Conservation (phyloP, 2,113 vertebrate genomes). For the Tyrannus savana region DNA sequence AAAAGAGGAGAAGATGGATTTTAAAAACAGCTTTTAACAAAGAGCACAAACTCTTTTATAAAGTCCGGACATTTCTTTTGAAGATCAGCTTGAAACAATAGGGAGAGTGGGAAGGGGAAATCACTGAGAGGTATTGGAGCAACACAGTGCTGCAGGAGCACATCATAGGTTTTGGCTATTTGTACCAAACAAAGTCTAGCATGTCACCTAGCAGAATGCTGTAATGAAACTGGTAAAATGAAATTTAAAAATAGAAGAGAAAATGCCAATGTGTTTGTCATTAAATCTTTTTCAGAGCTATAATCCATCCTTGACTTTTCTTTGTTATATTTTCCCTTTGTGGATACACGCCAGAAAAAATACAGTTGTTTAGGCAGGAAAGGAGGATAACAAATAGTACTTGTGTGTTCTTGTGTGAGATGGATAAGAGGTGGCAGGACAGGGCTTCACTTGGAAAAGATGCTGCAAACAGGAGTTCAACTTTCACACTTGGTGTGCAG, state of each 20-base stretch:
- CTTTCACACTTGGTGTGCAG: not conserved
- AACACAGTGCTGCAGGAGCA: not conserved
- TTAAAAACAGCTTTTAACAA: not conserved
- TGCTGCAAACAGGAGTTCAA: not conserved
- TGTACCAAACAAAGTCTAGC: not conserved
- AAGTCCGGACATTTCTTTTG: not conserved
- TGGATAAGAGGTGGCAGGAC: conserved; percentile 29
- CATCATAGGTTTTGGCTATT: not conserved
- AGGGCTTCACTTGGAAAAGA: conserved; percentile 6
- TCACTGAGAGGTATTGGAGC: not conserved
- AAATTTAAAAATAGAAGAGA: conserved; percentile 45
- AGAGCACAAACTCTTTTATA: not conserved
- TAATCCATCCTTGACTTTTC: conserved; percentile 69
- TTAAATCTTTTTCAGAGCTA: conserved; percentile 69
- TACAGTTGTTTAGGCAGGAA: conserved; percentile 49
- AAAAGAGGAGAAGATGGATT: not conserved
- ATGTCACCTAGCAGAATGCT: conserved; percentile 9
- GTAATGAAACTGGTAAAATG: conserved; percentile 30
- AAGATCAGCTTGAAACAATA: not conserved
- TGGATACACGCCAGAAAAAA: conserved; percentile 76
- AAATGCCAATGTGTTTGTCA: conserved; percentile 73
- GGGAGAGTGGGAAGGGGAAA: not conserved
- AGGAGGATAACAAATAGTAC: conserved; percentile 37
- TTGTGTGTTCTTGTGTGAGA: conserved; percentile 40
- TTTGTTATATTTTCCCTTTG: conserved; percentile 69